Base-by-base conservation (phyloP, 2,888 invertebrate genomes). In the Mesorhabditis spiculigera region DNA sequence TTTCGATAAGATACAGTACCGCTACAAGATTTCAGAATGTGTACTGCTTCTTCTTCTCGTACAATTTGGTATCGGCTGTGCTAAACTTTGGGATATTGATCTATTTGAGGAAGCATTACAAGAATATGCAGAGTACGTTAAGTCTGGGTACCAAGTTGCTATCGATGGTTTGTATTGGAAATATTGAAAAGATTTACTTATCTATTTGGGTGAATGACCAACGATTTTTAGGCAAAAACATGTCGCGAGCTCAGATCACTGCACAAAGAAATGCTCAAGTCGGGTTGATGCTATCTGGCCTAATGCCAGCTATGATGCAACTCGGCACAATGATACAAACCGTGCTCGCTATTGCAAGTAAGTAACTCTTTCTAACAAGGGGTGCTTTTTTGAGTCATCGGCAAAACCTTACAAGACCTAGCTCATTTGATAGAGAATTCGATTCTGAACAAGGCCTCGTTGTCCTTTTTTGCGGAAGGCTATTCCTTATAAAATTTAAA, bases 241-340 rank as follows among this genome's bases (percentile, higher is more conserved):
- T 13, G 58, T 50, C 58, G n/a, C 58, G 8, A n/a, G 58, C 58
- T 50, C 58, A 50, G n/a, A 10, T 13, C 8, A 50, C 8, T 13
- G 58, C 58, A 10, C 58, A n/a, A 50, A 50, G 58, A 50, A 50
- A 50, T 50, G 10, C n/a, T n/a, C 58, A 50, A 50, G n/a, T 50
- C 58, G 58, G 58, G 8, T n/a, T 50, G 10, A 10, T 50, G 10
- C 8, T 50, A 10, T 50, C 58, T 13, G 8, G 10, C 8, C 8
- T 50, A 13, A 13, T 10, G 58, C 58, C 58, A 50, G 58, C n/a
- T 50, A 10, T 50, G 10, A 50, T n/a, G 58, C 58, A 50, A n/a
- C 8, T 10, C 58, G 8, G 8, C 58, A 50, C 58, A 2, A n/a
- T n/a, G 8, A 13, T 10, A n/a, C 58, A 50, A 50, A 50, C n/a